A percentile compares a stretch with the other conserved stretches of the same genome.
Evolutionary conservation across 2,797 vertebrate species (phyloP).

Genomic region (Takifugu ocellatus): DNA sequence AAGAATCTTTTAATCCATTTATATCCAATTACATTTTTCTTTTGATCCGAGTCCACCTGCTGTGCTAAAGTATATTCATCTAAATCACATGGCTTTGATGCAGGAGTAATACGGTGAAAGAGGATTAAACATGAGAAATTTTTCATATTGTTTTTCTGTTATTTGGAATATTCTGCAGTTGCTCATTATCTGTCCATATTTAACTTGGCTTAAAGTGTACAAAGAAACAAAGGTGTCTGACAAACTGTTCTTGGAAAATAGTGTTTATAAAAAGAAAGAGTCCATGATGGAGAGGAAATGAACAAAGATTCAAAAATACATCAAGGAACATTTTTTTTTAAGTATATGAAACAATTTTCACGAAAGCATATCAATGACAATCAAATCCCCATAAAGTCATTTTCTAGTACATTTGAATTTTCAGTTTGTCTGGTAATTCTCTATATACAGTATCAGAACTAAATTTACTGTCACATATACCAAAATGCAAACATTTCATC

Average conservation of each 20-base stretch:
- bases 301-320: slow-evolving; percentile 30
- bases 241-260: slow-evolving; percentile 50
- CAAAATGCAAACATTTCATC: not conserved
- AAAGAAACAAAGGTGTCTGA: slow-evolving; percentile 21
- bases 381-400: slow-evolving; percentile 9
- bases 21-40: not conserved
- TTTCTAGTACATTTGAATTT: slow-evolving; percentile 6
- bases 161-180: not conserved
- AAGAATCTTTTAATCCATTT: not conserved
- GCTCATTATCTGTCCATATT: too few relatives aligned
- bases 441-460: not conserved
- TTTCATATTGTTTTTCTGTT: not conserved
- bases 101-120: not conserved
- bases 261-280: slow-evolving; percentile 52
- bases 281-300: slow-evolving; percentile 38
- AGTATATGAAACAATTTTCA: slow-evolving; percentile 15
- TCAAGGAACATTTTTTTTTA: slow-evolving; percentile 18
- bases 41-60: not conserved
- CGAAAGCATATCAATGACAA: slow-evolving; percentile 14
- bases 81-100: not conserved
- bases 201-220: too few relatives aligned
- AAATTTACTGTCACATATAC: not conserved
- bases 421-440: not conserved
- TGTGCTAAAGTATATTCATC: not conserved
- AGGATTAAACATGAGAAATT: not conserved